Conservation (phyloP, 2,888 invertebrate species). For the Sminthurides aquaticus region DNA sequence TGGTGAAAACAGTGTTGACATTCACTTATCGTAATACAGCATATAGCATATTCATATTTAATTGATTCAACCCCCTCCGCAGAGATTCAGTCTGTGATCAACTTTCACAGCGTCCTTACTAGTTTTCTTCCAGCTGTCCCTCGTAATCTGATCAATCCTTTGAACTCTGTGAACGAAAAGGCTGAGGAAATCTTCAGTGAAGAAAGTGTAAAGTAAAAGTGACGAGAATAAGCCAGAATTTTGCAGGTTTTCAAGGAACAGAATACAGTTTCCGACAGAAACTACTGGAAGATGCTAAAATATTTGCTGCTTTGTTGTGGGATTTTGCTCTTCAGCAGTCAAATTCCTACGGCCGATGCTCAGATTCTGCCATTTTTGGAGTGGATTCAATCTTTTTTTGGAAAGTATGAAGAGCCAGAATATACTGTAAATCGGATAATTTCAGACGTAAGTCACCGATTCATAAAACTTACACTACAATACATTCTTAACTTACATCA, state of each 20-base stretch:
- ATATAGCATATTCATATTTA: neutral
- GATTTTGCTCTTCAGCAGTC: neutral
- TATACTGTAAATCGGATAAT: slow-evolving; percentile 28
- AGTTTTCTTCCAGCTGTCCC: too few species aligned
- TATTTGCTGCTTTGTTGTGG: neutral
- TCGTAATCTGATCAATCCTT: too few species aligned
- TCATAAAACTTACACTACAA: too few species aligned
- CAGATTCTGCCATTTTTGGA: slow-evolving; percentile 39
- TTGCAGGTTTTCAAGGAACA: too few species aligned
- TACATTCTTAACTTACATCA: too few species aligned
- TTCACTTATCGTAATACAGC: too few species aligned
- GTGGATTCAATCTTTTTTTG: slow-evolving; percentile 41
- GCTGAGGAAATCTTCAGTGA: too few species aligned
- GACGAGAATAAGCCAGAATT: too few species aligned
- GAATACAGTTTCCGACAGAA: too few species aligned
- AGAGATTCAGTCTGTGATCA: neutral
- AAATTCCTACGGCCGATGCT: slow-evolving; percentile 14
- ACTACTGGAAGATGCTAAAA: neutral
- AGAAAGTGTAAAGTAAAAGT: too few species aligned
- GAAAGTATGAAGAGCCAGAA: slow-evolving; percentile 36
- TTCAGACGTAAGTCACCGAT: slow-evolving; percentile 26
- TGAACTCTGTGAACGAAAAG: too few species aligned
- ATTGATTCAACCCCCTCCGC: neutral
- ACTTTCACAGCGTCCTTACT: neutral
- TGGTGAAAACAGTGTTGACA: too few species aligned